Evolutionary conservation across 1,140 invertebrate genomes (phyloP).

Genomic region (Apis laboriosa): DNA sequence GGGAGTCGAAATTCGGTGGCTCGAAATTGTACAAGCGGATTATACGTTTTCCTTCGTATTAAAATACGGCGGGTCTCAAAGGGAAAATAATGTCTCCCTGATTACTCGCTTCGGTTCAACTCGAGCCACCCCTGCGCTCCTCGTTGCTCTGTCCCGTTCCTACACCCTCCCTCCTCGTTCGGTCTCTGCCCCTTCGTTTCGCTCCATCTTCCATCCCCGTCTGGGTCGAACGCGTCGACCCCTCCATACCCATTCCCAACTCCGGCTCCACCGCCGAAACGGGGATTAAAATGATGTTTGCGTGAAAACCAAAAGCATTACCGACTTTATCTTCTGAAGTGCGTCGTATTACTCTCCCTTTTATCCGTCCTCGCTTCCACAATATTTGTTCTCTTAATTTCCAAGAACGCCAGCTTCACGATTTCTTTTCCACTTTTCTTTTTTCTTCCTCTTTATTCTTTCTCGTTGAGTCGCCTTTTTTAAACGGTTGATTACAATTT

Average conservation of each 20-base stretch:
- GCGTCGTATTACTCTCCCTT: constrained; percentile 77
- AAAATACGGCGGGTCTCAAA: constrained; percentile 79
- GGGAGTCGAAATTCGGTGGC: constrained; percentile 49
- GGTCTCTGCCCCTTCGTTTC: constrained; percentile 15
- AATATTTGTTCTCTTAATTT: constrained; percentile 70
- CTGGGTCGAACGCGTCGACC: constrained; percentile 25
- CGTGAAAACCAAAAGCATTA: constrained; percentile 81
- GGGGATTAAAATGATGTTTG: constrained; percentile 82
- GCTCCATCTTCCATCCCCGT: not conserved
- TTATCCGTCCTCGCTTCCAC: constrained; percentile 72
- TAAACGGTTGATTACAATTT: no score
- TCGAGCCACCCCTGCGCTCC: constrained; percentile 56
- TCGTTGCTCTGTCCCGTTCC: constrained; percentile 40
- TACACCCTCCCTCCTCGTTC: constrained; percentile 1
- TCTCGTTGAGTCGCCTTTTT: no score
- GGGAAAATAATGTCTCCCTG: constrained; percentile 81
- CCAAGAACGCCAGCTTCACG: constrained; percentile 15
- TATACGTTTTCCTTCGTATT: constrained; percentile 77
- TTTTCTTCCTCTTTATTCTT: not conserved
- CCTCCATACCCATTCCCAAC: constrained; percentile 53
- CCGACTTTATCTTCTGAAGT: constrained; percentile 80
- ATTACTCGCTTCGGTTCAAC: constrained; percentile 80
- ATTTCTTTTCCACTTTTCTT: constrained; percentile 10
- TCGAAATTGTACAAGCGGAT: constrained; percentile 69
- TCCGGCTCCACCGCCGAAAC: constrained; percentile 64